Base-by-base conservation (phyloP, 2,888 invertebrate species). In the Hirtodrosophila cameraria region DNA sequence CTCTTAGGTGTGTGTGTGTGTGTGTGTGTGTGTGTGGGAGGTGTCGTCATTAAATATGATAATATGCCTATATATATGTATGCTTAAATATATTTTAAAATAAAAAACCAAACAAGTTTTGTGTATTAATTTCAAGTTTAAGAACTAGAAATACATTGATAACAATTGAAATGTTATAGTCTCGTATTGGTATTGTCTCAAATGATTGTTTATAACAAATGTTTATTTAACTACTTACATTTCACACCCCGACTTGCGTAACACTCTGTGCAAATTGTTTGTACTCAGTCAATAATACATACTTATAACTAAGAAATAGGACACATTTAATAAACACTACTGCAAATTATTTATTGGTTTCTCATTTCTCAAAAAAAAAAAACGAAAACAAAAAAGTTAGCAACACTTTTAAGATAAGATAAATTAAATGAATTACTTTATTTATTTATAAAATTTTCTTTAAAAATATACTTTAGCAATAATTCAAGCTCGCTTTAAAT, bases 241-340 rank as follows among this genome's bases (percentile, higher is more conserved):
- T 41, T 59, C 54, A 20, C 33, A 35, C 33, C n/a, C 35, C 25
- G n/a, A 23, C 53, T 71, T 75, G 58, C 75, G 64, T 58, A 71
- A 70, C 57, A 45, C 20, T 4, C 50, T 4, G 49, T 72, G 60
- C 67, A 50, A 54, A 59, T 39, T 63, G 75, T 69, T 70, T 70
- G 70, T 43, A 55, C 69, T 38, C 35, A 23, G 48, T 74, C 53
- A 61, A 52, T 45, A 70, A 52, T 43, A 39, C 5, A 30, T 13
- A 45, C 27, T 27, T 38, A 46, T 43, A 50, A 3, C 49, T 31
- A 25, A 38, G 71, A 49, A 75, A 71, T 43, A 31, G 39, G 42
- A 71, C 54, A 75, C 64, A 75, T 39, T 58, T 54, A 50, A 70
- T 58, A 74, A 69, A 58, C 49, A 69, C 70, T 68, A 49, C 18